Percentiles rank a stretch among this genome's conserved stretches.
These are phyloP conservation scores for Actinopyga echinites DNA, from an alignment of 53 echinoderm and acorn worm species.

Conservation along the genomic window DNA sequence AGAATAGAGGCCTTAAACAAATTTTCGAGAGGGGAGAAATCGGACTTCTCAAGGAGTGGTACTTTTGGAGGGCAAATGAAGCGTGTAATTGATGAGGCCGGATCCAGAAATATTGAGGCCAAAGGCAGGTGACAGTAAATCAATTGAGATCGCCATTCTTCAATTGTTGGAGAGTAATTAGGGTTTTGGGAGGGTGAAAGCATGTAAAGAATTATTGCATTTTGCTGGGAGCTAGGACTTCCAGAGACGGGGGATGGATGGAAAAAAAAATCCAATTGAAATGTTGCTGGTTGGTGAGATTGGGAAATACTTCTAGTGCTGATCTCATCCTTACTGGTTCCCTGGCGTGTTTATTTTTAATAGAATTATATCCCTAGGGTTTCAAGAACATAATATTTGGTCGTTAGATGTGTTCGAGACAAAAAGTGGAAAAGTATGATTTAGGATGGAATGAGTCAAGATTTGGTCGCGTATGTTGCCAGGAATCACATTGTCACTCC, in stretches of 20 bases:
- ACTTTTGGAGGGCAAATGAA: constrained; percentile 3
- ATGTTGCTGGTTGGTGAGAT: neutral
- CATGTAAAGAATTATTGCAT: neutral
- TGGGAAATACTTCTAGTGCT: neutral
- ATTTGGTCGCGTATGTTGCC: constrained; percentile 4
- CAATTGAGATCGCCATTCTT: constrained; percentile 17
- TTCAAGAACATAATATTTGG: constrained; percentile 29
- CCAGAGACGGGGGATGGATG: neutral
- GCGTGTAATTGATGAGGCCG: constrained; percentile 32
- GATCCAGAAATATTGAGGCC: constrained; percentile 13
- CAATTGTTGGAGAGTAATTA: constrained; percentile 15
- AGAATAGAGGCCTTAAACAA: constrained; percentile 1
- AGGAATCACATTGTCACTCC: neutral
- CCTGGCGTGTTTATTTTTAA: constrained; percentile 26
- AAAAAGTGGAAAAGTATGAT: neutral
- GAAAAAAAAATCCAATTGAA: constrained; percentile 9
- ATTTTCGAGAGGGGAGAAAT: neutral
- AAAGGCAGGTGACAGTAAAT: constrained; percentile 8
- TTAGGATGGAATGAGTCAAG: constrained; percentile 21
- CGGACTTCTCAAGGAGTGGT: constrained; percentile 3
- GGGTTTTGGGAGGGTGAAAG: neutral
- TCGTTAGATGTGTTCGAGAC: neutral
- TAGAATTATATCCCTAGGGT: constrained; percentile 28
- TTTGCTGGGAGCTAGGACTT: constrained; percentile 21
- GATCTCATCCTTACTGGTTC: constrained; percentile 11